Evolutionary conservation across 1,140 invertebrate genomes (phyloP).

Genomic region (Antheraea mylitta): DNA sequence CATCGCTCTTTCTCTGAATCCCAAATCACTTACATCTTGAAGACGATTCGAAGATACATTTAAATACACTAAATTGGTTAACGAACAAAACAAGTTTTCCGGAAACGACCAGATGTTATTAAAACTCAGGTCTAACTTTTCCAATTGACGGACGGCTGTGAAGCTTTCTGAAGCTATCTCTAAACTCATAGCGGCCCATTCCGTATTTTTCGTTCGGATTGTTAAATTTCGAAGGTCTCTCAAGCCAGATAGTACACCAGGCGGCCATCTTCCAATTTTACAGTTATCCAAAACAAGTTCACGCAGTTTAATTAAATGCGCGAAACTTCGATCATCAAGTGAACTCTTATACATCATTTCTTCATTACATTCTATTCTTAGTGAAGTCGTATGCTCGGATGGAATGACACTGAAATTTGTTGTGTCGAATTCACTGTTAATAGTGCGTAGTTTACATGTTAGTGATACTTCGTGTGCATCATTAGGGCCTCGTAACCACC

Average conservation of each 20-base stretch:
- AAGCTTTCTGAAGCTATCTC: conserved; percentile 88
- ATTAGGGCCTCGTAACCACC: conserved; percentile 81
- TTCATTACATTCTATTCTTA: conserved; percentile 89
- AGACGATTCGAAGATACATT: conserved; percentile 92
- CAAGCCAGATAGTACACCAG: conserved; percentile 86
- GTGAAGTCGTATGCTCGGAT: conserved; percentile 88
- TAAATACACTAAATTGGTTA: conserved; percentile 86
- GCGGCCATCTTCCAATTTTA: conserved; percentile 89
- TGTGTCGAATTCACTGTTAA: conserved; percentile 90
- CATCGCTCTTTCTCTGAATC: conserved; percentile 82
- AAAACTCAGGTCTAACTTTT: conserved; percentile 90
- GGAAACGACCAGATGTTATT: conserved; percentile 95
- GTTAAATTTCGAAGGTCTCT: conserved; percentile 89
- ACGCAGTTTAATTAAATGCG: conserved; percentile 87
- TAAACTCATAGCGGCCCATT: conserved; percentile 87
- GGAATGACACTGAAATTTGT: conserved; percentile 93
- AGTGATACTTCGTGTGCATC: conserved; percentile 85
- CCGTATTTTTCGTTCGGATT: conserved; percentile 88
- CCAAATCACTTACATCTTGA: conserved; percentile 90
- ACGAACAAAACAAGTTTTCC: conserved; percentile 89
- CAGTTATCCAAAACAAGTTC: conserved; percentile 91
- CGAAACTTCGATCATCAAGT: conserved; percentile 87
- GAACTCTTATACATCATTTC: conserved; percentile 85
- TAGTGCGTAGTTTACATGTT: conserved; percentile 87
- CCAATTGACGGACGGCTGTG: conserved; percentile 84